Evolutionary conservation across 2,888 invertebrate genomes (phyloP).

Genomic region (Plagiodera versicolora): DNA sequence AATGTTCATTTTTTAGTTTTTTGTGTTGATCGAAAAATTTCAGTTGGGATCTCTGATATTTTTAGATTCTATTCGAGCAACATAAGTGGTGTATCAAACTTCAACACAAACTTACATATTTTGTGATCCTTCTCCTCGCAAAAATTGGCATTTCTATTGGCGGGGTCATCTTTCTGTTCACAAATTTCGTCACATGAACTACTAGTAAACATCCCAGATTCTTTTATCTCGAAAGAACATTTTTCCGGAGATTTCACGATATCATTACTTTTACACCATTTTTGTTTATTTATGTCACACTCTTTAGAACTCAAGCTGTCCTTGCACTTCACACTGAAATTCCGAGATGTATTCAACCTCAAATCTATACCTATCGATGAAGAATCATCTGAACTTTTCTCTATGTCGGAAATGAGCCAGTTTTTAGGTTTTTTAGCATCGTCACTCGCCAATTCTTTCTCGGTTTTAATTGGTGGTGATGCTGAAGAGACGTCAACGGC

Average conservation of each 20-base stretch:
- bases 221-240: constrained; percentile 35
- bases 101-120: constrained; percentile 37
- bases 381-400: constrained; percentile 34
- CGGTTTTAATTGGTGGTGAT: constrained; percentile 45
- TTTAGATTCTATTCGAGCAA: no score
- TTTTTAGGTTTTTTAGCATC: constrained; percentile 50
- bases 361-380: constrained; percentile 48
- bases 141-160: constrained; percentile 34
- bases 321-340: constrained; percentile 26
- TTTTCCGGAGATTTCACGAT: constrained; percentile 41
- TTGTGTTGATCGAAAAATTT: no score
- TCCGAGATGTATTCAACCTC: constrained; percentile 39
- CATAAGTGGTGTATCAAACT: background rate
- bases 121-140: constrained; percentile 40
- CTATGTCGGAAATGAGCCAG: constrained; percentile 52
- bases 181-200: constrained; percentile 43
- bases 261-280: constrained; percentile 43
- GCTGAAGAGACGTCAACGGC: constrained; percentile 34
- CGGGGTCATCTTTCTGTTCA: constrained; percentile 37
- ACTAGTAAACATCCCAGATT: constrained; percentile 51
- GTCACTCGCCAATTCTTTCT: constrained; percentile 42
- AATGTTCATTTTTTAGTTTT: no score
- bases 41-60: no score
- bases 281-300: constrained; percentile 30
- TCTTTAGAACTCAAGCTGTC: constrained; percentile 15